Percentiles rank a stretch among this genome's conserved stretches.
Evolutionary conservation across 2,113 vertebrate genomes (phyloP).

Genomic region (Typhlomys cinereus): DNA sequence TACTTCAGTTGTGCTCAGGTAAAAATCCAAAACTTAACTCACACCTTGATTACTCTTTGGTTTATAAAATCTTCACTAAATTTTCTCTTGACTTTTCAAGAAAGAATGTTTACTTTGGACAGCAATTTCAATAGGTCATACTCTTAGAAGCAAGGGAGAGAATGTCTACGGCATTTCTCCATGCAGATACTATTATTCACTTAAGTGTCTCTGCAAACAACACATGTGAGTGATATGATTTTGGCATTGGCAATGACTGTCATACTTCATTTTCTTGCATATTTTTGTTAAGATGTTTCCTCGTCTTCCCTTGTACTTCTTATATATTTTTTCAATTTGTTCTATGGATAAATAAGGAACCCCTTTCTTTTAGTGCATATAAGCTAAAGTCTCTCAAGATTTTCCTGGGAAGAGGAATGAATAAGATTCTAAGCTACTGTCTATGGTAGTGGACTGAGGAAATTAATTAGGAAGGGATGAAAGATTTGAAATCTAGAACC

Average conservation of each 20-base stretch:
- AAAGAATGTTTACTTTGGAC: background rate
- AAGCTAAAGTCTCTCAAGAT: background rate
- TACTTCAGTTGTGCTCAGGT: background rate
- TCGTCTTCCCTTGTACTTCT: background rate
- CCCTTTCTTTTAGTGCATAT: background rate
- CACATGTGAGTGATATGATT: background rate
- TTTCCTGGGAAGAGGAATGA: background rate
- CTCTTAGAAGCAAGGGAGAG: too few relatives aligned
- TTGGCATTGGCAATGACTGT: background rate
- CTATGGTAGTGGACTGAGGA: background rate
- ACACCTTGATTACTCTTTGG: background rate
- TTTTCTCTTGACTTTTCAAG: background rate
- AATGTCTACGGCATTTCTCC: constrained; percentile 4
- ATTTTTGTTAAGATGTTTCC: background rate
- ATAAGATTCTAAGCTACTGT: background rate
- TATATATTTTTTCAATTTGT: background rate
- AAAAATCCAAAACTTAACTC: background rate
- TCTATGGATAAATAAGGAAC: background rate
- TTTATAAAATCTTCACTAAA: background rate
- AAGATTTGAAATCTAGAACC: background rate
- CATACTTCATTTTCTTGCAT: background rate
- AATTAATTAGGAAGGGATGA: background rate
- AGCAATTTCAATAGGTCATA: background rate
- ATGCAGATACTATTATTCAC: background rate
- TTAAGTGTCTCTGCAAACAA: background rate